Percentiles rank a stretch among this genome's conserved stretches.
phyloP scores from a whole-genome alignment of 2,888 invertebrate genomes.

The Andrena marginata region DNA sequence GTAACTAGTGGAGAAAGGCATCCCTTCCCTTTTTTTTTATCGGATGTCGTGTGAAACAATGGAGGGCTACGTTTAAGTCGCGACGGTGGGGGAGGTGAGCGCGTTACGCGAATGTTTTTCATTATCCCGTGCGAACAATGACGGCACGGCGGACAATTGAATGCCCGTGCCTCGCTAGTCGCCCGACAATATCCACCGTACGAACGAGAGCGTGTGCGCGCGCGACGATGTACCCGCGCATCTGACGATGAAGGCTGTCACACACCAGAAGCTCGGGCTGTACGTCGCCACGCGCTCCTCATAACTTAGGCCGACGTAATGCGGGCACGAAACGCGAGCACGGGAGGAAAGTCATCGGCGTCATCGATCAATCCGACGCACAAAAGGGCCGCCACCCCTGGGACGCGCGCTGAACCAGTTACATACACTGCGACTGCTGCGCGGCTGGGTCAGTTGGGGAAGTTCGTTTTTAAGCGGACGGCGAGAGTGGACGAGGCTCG shows the following conservation, averaged over 20 bases:
- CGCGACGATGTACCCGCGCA: constrained; percentile 32
- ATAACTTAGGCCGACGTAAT: constrained; percentile 45
- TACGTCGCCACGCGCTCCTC: constrained; percentile 35
- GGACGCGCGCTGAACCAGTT: constrained; percentile 9
- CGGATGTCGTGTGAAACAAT: constrained; percentile 19
- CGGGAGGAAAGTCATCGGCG: constrained; percentile 51
- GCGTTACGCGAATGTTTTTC: constrained; percentile 41
- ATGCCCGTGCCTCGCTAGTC: constrained; percentile 46
- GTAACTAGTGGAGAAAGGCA: constrained; percentile 1
- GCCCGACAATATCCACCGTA: constrained; percentile 47
- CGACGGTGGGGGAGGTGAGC: background rate
- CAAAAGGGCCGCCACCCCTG: background rate
- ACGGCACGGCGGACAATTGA: constrained; percentile 41
- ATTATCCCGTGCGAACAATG: constrained; percentile 17
- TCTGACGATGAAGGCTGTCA: constrained; percentile 65
- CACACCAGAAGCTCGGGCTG: constrained; percentile 44
- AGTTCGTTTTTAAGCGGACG: background rate
- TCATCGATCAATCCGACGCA: constrained; percentile 53
- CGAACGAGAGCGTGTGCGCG: constrained; percentile 29
- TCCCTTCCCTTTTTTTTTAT: background rate
- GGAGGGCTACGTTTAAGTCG: constrained; percentile 11
- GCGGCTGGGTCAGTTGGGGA: background rate
- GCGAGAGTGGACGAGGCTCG: background rate
- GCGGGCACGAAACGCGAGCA: constrained; percentile 33
- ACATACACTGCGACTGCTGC: background rate